Conservation (phyloP, 1,140 invertebrate species). For the Macrocentrus cingulum region DNA sequence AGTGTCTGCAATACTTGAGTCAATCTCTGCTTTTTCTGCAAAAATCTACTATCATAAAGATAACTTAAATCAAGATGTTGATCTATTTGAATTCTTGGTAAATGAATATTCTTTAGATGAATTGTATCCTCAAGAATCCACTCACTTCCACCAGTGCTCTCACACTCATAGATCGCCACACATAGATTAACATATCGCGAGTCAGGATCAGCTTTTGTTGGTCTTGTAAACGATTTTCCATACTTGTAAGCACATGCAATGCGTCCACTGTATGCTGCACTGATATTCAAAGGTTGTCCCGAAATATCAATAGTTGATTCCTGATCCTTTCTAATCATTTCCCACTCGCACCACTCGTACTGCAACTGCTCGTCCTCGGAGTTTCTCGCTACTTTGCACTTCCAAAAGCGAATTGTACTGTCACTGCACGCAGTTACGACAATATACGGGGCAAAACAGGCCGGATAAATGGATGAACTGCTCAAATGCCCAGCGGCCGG, state of each 20-base stretch:
- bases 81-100: conserved; percentile 79
- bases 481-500: conserved; percentile 95
- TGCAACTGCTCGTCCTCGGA: conserved; percentile 55
- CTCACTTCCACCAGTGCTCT: conserved; percentile 96
- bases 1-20: conserved; percentile 70
- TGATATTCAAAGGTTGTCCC: conserved; percentile 88
- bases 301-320: conserved; percentile 86
- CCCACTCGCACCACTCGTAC: conserved; percentile 87
- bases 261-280: conserved; percentile 94
- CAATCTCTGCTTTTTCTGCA: conserved; percentile 76
- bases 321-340: conserved; percentile 81
- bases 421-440: conserved; percentile 92
- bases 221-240: conserved; percentile 80
- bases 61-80: conserved; percentile 81
- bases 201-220: conserved; percentile 74
- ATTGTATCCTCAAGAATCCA: conserved; percentile 99
- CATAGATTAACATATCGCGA: conserved; percentile 89
- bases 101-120: conserved; percentile 83
- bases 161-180: conserved; percentile 98
- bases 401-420: conserved; percentile 72
- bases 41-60: conserved; percentile 77
- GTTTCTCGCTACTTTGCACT: conserved; percentile 69
- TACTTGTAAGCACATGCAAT: conserved; percentile 96
- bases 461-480: conserved; percentile 97
- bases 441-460: conserved; percentile 95